Base-by-base conservation (phyloP, 92 coral and sea anemone species). In the Parazoanthus atlanticus region DNA sequence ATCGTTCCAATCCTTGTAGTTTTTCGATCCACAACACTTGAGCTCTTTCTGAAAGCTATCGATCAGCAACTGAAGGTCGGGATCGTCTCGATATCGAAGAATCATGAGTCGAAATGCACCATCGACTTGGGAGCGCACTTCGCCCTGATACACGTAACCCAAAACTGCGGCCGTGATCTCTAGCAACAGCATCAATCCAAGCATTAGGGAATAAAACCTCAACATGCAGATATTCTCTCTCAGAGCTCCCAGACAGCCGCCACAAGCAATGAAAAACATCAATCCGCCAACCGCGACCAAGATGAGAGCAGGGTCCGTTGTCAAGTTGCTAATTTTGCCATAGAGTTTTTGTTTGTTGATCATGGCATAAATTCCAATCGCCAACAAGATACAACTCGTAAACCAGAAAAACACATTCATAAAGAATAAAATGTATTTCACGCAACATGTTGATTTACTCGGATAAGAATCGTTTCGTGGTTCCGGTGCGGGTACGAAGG, bases 241-340 rank as follows among this genome's bases (percentile, higher is more conserved):
- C 77, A 97, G 88, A 11, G 99, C 96, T 19, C 99, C 99, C 38
- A 97, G 84, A 79, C 98, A 96, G 10, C 99, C 99, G 76, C 96
- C 91, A 76, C 94, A 97, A 6, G 98, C 82, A 21, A 97, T 94
- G 47, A 97, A 21, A 66, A 95, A 94, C 90, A 96, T 91, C 77
- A 94, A 32, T 21, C 92, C 85, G 29, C 99, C 98, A 38, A 93
- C 92, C 56, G 81, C 66, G n/a, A 96, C 88, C 36, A 96, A 86
- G 16, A 96, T 70, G 10, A 91, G 97, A 15, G 99, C 99, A 16
- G 99, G 99, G 80, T 96, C 99, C 3, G 98, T 91, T n/a, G 96
- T 85, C 25, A 96, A 87, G 38, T 89, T 90, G 81, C 95, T 96
- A 28, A 96, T 82, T 85, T 96, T 89, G 2, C 97, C 99, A 65